Base-by-base conservation (phyloP, 2,888 invertebrate species). In the Ecliptopera silaceata region DNA sequence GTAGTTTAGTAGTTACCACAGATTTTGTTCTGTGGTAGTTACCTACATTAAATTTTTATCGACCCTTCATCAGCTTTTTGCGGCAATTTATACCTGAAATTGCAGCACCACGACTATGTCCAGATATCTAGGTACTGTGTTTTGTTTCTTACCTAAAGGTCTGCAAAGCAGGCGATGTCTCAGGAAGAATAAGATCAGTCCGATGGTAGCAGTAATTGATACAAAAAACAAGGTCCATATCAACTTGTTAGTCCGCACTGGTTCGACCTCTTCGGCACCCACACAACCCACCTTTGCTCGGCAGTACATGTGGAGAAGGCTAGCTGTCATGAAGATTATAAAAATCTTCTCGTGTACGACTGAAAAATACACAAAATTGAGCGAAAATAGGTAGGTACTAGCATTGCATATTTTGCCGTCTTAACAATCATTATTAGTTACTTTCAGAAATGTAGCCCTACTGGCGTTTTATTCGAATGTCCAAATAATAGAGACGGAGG, bases 261-360 rank as follows among this genome's bases (percentile, higher is more conserved):
- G 92, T 43, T 84, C 85, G 62, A 93, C 92, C 18, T 79, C 69
- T 17, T 86, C 83, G 41, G 82, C 81, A 48, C 80, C 85, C 43
- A 87, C 78, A 66, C 86, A 85, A 10, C 92, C 92, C 2, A 92
- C 88, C 5, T 81, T 75, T 1, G 91, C 92, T 1, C 92, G 84
- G 62, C 89, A 91, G 63, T 89, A 71, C 98, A 98, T 98, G 78
- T 97, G 96, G 62, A 94, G 88, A 55, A 97, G 87, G 48, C 97
- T 95, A 70, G 95, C 95, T 68, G 95, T 88, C 97, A 98, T 97
- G 84, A 98, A 98, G 64, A 94, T 92, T 74, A 98, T 97, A 88
- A 98, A 98, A 72, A 97, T 95, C 84, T 96, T 96, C 88, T 98
- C 97, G 84, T 97, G 96, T 63, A 96, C 92, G 72, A 97, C 98